Base-by-base conservation (phyloP, 2,888 invertebrate species). In the Caenorhabditis becei region DNA sequence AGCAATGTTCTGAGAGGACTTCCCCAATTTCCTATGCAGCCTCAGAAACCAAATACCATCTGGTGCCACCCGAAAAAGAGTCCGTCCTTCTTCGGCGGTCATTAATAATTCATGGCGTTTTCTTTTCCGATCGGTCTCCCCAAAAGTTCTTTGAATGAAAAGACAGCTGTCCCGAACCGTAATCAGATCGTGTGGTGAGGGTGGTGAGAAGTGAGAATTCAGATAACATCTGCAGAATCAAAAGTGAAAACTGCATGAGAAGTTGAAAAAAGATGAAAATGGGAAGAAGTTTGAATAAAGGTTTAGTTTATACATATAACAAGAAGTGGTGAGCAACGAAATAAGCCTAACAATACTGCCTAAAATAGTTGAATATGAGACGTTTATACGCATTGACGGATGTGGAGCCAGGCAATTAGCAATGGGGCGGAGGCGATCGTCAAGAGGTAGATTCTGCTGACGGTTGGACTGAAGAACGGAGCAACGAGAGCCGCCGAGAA, bases 381-480 rank as follows among this genome's bases (percentile, higher is more conserved):
- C 14, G 18, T 18, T 56, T 75, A 87, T 14, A 87, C 85, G 66
- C 85, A 86, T 77, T 80, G 83, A 24, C 87, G 58, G 10, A 87
- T 37, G 44, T 83, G 74, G 11, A 87, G 66, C 87, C 88, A 88
- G 2, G 72, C 80, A 41, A 88, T 85, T 16, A 88, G 77, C 14
- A 87, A 56, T 10, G 88, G 88, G 7, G 86, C 87, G 0, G 78
- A 63, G 23, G 80, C 84, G 41, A 88, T 77, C 3, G 88, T 88
- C 51, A 49, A 53, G 37, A 81, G 10, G 70, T 88, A 88, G 20
- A 75, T 66, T 18, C 66, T 78, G 51, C 84, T 66, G 32, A 85
- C 78, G n/a, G 66, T 77, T n/a, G 51, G 58, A 8, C 81, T 83
- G 71, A 83, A 85, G 54, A 88, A 61, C 14, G 88, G 88, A 3